phyloP scores from a whole-genome alignment of 2,888 invertebrate genomes.

The Hemistola chrysoprasaria region DNA sequence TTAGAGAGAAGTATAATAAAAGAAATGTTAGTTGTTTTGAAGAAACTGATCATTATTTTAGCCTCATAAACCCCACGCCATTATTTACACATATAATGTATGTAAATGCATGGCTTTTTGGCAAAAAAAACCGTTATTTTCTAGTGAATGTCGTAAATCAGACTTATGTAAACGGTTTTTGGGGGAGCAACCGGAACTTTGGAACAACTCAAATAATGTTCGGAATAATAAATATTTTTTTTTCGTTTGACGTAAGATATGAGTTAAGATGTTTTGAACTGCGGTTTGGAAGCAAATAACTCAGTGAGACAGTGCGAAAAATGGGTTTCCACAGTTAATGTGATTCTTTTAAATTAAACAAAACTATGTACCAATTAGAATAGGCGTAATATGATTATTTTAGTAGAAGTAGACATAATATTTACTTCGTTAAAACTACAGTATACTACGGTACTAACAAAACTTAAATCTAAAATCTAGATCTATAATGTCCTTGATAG shows the following conservation, averaged over 20 bases:
- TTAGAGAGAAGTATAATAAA: too few species aligned
- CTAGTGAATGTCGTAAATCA: conserved; percentile 52
- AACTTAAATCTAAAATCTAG: too few species aligned
- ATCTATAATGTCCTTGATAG: too few species aligned
- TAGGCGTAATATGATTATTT: too few species aligned
- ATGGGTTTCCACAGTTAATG: too few species aligned
- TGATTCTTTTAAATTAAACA: too few species aligned
- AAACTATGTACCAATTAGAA: too few species aligned
- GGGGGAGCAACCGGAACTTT: conserved; percentile 34
- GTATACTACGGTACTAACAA: too few species aligned
- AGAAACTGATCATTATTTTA: conserved; percentile 17
- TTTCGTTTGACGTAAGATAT: conserved; percentile 8
- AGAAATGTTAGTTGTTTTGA: too few species aligned
- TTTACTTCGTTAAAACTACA: too few species aligned
- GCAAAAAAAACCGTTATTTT: conserved; percentile 55
- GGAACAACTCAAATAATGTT: conserved; percentile 34
- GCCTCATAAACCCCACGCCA: conserved; percentile 16
- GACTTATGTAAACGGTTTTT: conserved; percentile 56
- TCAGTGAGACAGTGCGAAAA: not conserved
- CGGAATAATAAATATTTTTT: conserved; percentile 33
- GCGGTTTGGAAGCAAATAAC: not conserved
- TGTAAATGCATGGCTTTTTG: conserved; percentile 62
- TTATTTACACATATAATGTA: conserved; percentile 47
- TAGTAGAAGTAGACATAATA: too few species aligned
- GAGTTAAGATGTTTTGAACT: not conserved